A percentile compares a stretch with the other conserved stretches of the same genome.
phyloP scores from a whole-genome alignment of 1,140 invertebrate species.

The Stegodyphus mimosarum region DNA sequence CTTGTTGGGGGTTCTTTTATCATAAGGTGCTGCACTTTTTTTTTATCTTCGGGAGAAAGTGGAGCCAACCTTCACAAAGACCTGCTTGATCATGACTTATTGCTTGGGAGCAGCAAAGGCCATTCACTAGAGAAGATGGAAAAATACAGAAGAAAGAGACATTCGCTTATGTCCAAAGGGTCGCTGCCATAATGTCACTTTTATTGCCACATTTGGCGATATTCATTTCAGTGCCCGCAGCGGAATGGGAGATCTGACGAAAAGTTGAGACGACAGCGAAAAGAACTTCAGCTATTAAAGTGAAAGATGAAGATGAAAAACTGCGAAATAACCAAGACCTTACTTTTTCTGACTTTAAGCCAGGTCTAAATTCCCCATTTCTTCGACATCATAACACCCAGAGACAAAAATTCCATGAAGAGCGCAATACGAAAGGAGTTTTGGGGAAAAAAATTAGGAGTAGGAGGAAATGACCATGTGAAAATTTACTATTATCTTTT shows the following conservation, averaged over 20 bases:
- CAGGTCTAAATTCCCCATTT: no score
- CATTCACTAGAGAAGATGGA: slow-evolving; percentile 32
- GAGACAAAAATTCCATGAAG: no score
- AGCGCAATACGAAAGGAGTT: no score
- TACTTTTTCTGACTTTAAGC: no score
- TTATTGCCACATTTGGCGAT: background rate
- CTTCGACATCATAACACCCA: no score
- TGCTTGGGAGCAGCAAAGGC: slow-evolving; percentile 28
- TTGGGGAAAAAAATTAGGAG: no score
- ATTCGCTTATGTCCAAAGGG: slow-evolving; percentile 28
- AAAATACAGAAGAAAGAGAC: slow-evolving; percentile 39
- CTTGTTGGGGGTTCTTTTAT: background rate
- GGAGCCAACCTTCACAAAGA: slow-evolving; percentile 16
- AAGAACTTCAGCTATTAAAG: no score
- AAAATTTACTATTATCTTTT: no score
- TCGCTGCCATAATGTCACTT: background rate
- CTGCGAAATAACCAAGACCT: no score
- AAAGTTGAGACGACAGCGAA: no score
- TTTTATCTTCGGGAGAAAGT: background rate
- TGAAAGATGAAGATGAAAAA: no score
- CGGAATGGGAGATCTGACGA: background rate
- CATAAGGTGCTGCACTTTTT: slow-evolving; percentile 4
- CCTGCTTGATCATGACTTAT: slow-evolving; percentile 50
- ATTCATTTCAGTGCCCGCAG: background rate
- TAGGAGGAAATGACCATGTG: no score